Percentiles rank a stretch among this genome's conserved stretches.
phyloP scores from a whole-genome alignment of 1,140 invertebrate genomes.

The Drosophila subobscura region DNA sequence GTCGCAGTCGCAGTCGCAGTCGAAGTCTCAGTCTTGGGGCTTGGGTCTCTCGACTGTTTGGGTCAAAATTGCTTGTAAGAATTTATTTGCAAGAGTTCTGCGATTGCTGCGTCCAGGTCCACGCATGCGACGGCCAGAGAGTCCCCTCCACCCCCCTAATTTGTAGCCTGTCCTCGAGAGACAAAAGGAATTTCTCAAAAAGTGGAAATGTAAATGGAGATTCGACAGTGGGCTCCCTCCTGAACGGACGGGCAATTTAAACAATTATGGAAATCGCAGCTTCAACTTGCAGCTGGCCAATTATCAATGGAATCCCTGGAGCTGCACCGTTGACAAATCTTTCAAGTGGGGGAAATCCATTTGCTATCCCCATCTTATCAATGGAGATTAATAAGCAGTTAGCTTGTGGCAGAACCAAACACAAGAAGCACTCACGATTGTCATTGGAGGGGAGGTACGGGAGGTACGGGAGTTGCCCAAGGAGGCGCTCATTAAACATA shows the following conservation, averaged over 20 bases:
- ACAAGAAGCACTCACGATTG: slow-evolving; percentile 59
- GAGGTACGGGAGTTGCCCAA: slow-evolving; percentile 29
- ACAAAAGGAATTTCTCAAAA: slow-evolving; percentile 63
- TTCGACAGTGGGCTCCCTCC: slow-evolving; percentile 39
- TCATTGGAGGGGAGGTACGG: slow-evolving; percentile 17
- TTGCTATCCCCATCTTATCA: slow-evolving; percentile 34
- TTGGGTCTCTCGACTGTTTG: slow-evolving; percentile 6
- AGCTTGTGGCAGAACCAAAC: background rate
- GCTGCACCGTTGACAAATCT: slow-evolving; percentile 23
- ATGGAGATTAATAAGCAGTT: slow-evolving; percentile 49
- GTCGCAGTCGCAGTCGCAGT: slow-evolving; percentile 27
- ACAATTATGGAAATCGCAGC: slow-evolving; percentile 64
- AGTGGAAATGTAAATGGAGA: slow-evolving; percentile 49
- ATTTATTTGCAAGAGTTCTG: slow-evolving; percentile 67
- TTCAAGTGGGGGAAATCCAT: background rate
- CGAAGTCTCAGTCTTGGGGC: background rate
- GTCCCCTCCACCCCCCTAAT: slow-evolving; percentile 38
- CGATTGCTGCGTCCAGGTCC: slow-evolving; percentile 31
- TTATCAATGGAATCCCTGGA: background rate
- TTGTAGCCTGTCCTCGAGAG: slow-evolving; percentile 56
- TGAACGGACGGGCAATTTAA: slow-evolving; percentile 45
- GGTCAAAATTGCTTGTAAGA: slow-evolving; percentile 61
- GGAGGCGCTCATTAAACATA: slow-evolving; percentile 51
- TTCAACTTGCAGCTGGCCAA: slow-evolving; percentile 3
- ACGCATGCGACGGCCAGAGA: background rate